These are phyloP conservation scores for Theonella swinhoei DNA, from an alignment of 37 sponge, comb jelly and placozoan genomes.

Conservation along the genomic window DNA sequence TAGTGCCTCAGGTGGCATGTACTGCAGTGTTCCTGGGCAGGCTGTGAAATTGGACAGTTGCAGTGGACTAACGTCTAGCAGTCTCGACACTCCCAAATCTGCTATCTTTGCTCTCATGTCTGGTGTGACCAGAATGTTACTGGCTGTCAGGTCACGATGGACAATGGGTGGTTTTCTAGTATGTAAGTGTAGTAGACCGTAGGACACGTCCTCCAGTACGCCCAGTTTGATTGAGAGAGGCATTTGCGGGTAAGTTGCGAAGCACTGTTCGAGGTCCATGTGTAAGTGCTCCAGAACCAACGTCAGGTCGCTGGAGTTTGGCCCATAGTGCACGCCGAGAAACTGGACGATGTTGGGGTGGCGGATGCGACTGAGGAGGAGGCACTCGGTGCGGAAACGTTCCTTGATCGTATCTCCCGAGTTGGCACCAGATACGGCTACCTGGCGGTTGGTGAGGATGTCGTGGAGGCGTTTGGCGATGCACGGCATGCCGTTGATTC, in stretches of 20 bases:
- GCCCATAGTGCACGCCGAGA: background rate
- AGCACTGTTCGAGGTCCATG: background rate
- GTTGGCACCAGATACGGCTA: background rate
- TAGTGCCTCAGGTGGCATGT: slow-evolving; percentile 16
- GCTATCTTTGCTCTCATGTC: slow-evolving; percentile 10
- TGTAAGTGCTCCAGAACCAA: slow-evolving; percentile 16
- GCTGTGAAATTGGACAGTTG: background rate
- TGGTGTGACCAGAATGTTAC: slow-evolving; percentile 3
- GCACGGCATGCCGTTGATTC: slow-evolving; percentile 5
- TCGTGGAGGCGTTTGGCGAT: slow-evolving; percentile 14
- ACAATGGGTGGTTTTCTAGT: slow-evolving; percentile 5
- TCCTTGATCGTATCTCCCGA: background rate
- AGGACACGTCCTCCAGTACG: slow-evolving; percentile 29
- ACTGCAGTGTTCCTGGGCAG: slow-evolving; percentile 1
- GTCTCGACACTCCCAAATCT: background rate
- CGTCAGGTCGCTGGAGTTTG: background rate
- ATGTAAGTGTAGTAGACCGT: slow-evolving; percentile 29
- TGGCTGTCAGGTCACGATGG: slow-evolving; percentile 15
- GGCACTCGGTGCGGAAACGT: background rate
- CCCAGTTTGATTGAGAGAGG: slow-evolving; percentile 23
- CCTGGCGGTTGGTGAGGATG: background rate
- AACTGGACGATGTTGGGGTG: slow-evolving; percentile 13
- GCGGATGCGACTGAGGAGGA: background rate
- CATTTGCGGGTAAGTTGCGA: background rate
- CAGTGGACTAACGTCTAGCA: background rate